phyloP scores from a whole-genome alignment of 1,140 invertebrate species.

The Condylostylus longicornis region DNA sequence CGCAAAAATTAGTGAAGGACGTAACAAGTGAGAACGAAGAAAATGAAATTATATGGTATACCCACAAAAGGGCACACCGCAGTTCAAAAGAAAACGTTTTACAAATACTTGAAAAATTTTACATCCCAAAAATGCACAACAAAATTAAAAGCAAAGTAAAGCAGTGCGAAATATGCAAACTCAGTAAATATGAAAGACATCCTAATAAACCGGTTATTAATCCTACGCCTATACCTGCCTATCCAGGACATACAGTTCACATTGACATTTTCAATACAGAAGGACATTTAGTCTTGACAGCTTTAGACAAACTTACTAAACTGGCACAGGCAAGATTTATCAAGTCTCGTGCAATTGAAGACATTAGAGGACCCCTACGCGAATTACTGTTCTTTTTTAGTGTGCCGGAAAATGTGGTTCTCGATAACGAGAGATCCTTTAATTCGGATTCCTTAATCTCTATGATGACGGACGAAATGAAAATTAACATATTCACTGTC shows the following conservation, averaged over 20 bases:
- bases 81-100: slow-evolving; percentile 3
- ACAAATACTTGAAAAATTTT: slow-evolving; percentile 5
- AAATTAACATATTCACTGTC: slow-evolving; percentile 5
- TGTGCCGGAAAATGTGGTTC: slow-evolving; percentile 4
- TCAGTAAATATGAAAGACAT: slow-evolving; percentile 9
- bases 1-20: slow-evolving; percentile 3
- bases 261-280: slow-evolving; percentile 8
- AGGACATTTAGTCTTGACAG: slow-evolving; percentile 2
- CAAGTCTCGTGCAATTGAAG: slow-evolving; percentile 6
- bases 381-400: slow-evolving; percentile 8
- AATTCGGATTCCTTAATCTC: slow-evolving; percentile 3
- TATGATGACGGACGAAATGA: slow-evolving; percentile 4
- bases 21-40: slow-evolving; percentile 4
- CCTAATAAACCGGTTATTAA: slow-evolving; percentile 3
- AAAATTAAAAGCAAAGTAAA: slow-evolving; percentile 3
- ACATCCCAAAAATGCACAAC: slow-evolving; percentile 4
- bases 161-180: slow-evolving; percentile 5
- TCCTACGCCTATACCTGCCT: slow-evolving; percentile 6
- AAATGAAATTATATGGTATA: not conserved
- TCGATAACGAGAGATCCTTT: slow-evolving; percentile 8
- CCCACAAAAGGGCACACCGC: slow-evolving; percentile 5
- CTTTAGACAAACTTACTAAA: not conserved
- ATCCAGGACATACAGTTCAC: slow-evolving; percentile 7
- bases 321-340: not conserved
- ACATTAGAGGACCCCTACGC: slow-evolving; percentile 4